Evolutionary conservation across 1,140 invertebrate species (phyloP).

Genomic region (Mactra quadrangularis): DNA sequence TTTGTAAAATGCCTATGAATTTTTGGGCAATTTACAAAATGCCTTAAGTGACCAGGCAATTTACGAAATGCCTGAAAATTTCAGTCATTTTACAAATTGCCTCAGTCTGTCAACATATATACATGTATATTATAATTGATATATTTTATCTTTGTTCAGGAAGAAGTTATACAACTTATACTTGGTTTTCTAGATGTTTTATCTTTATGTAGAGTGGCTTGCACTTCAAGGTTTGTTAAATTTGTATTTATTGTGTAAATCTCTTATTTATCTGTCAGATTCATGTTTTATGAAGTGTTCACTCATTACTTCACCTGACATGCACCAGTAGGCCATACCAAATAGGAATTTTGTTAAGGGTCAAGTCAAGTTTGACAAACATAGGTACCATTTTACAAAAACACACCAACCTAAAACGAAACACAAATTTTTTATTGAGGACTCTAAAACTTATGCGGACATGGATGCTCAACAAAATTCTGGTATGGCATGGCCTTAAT

Average conservation of each 20-base stretch:
- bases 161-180: constrained; percentile 89
- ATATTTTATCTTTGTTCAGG: constrained; percentile 83
- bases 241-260: not conserved
- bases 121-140: not conserved
- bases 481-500: too few species aligned
- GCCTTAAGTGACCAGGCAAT: too few species aligned
- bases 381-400: too few species aligned
- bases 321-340: too few species aligned
- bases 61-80: too few species aligned
- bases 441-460: too few species aligned
- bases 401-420: not conserved
- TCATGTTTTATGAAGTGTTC: not conserved
- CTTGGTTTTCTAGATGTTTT: constrained; percentile 91
- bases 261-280: not conserved
- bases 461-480: too few species aligned
- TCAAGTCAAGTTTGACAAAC: not conserved
- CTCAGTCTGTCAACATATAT: too few species aligned
- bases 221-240: constrained; percentile 87
- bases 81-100: too few species aligned
- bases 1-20: too few species aligned
- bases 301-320: not conserved
- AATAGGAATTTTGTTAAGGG: not conserved
- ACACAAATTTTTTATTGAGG: not conserved
- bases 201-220: constrained; percentile 90
- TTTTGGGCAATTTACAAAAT: too few species aligned